phyloP scores from a whole-genome alignment of 2,797 vertebrate species.

The Leptatherina wallacei region DNA sequence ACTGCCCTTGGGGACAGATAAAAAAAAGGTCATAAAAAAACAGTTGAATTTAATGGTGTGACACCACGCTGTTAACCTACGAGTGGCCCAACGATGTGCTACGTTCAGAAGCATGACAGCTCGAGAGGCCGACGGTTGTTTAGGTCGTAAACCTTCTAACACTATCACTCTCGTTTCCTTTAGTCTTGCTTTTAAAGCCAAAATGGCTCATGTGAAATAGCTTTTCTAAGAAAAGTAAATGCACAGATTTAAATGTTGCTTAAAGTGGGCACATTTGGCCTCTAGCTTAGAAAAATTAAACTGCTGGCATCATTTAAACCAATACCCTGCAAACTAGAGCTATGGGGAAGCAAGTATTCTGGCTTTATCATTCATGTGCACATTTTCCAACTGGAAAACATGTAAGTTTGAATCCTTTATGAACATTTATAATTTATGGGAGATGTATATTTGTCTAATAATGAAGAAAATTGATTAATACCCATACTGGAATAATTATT shows the following conservation, averaged over 20 bases:
- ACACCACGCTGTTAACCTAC: constrained; percentile 70
- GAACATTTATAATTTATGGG: neutral
- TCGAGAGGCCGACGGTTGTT: constrained; percentile 62
- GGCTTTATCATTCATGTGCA: neutral
- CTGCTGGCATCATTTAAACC: neutral
- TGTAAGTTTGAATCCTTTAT: neutral
- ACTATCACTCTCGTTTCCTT: constrained; percentile 28
- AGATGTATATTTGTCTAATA: neutral
- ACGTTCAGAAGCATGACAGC: constrained; percentile 50
- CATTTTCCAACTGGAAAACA: neutral
- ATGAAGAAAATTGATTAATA: neutral
- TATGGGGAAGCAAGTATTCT: neutral
- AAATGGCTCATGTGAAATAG: constrained; percentile 20
- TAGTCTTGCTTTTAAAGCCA: constrained; percentile 35
- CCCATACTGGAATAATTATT: neutral
- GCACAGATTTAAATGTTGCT: constrained; percentile 38
- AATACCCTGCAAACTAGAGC: neutral
- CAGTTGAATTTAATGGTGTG: constrained; percentile 71
- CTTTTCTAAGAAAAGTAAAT: constrained; percentile 40
- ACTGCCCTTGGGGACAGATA: constrained; percentile 64
- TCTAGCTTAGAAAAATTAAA: neutral
- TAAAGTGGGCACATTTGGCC: neutral
- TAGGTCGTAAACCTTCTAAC: constrained; percentile 68
- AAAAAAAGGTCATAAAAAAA: constrained; percentile 64
- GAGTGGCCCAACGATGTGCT: constrained; percentile 38